phyloP scores from a whole-genome alignment of 1,140 invertebrate species.

The Drosophila parvula region DNA sequence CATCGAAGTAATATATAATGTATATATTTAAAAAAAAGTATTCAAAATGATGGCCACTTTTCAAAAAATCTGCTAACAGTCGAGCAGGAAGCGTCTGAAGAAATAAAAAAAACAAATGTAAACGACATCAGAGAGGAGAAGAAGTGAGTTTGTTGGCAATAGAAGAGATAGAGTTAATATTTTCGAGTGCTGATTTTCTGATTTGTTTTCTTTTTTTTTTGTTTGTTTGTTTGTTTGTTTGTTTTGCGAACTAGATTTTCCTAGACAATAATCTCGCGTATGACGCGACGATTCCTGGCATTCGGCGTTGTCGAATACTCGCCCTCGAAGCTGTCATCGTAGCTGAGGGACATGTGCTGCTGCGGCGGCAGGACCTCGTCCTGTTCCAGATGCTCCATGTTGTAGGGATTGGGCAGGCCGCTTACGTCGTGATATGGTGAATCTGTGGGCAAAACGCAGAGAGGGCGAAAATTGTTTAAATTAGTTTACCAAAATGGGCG shows the following conservation, averaged over 20 bases:
- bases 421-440: slow-evolving; percentile 96
- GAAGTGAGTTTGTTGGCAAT: slow-evolving; percentile 9
- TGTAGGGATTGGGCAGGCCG: slow-evolving; percentile 93
- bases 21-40: slow-evolving; percentile 49
- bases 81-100: slow-evolving; percentile 15
- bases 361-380: slow-evolving; percentile 89
- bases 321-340: slow-evolving; percentile 95
- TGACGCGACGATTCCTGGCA: slow-evolving; percentile 93
- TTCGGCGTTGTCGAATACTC: slow-evolving; percentile 97
- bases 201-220: slow-evolving; percentile 14
- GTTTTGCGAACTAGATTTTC: slow-evolving; percentile 22
- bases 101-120: slow-evolving; percentile 10
- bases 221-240: neutral
- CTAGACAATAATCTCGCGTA: slow-evolving; percentile 97
- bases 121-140: neutral
- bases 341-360: slow-evolving; percentile 93
- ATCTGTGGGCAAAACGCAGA: slow-evolving; percentile 86
- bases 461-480: slow-evolving; percentile 62
- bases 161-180: slow-evolving; percentile 26
- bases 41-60: slow-evolving; percentile 62
- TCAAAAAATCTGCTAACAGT: slow-evolving; percentile 49
- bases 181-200: slow-evolving; percentile 30
- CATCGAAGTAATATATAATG: slow-evolving; percentile 59
- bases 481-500: slow-evolving; percentile 62
- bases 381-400: slow-evolving; percentile 90